Evolutionary conservation across 2,113 vertebrate genomes (phyloP).

Genomic region (Copsychus sechellarum): DNA sequence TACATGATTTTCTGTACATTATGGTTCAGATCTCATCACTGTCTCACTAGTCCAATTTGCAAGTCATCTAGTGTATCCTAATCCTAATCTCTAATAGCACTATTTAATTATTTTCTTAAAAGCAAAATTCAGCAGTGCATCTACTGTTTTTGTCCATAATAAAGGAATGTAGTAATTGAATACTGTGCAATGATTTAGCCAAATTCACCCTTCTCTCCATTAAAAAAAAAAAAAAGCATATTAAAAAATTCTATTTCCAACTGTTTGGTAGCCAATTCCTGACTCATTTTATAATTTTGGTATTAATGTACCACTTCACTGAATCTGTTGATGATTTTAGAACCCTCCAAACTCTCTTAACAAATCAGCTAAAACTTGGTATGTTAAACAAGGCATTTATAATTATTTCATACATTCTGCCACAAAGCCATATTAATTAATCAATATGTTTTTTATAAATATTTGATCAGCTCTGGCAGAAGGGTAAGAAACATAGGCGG

Average conservation of each 20-base stretch:
- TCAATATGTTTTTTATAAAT: background rate
- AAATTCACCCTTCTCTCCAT: background rate
- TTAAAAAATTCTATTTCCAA: background rate
- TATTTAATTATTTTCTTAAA: background rate
- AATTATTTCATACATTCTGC: background rate
- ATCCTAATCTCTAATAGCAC: background rate
- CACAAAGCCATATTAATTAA: background rate
- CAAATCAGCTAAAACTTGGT: background rate
- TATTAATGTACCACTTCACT: background rate
- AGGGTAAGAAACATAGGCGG: background rate
- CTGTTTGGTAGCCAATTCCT: background rate
- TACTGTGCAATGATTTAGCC: background rate
- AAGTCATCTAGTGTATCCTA: background rate
- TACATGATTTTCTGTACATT: background rate
- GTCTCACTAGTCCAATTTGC: background rate
- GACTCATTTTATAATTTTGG: background rate
- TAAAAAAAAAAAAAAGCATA: background rate
- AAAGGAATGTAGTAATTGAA: background rate
- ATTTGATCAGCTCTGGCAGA: slow-evolving; percentile 3
- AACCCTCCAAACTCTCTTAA: background rate
- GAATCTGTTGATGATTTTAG: background rate
- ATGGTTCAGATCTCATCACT: background rate
- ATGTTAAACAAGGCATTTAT: background rate
- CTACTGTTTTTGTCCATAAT: background rate
- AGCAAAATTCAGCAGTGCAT: background rate